Evolutionary conservation across 1,140 invertebrate genomes (phyloP), one percentile per base, ranked within the genome.

Genomic region (Anadara kagoshimensis): DNA sequence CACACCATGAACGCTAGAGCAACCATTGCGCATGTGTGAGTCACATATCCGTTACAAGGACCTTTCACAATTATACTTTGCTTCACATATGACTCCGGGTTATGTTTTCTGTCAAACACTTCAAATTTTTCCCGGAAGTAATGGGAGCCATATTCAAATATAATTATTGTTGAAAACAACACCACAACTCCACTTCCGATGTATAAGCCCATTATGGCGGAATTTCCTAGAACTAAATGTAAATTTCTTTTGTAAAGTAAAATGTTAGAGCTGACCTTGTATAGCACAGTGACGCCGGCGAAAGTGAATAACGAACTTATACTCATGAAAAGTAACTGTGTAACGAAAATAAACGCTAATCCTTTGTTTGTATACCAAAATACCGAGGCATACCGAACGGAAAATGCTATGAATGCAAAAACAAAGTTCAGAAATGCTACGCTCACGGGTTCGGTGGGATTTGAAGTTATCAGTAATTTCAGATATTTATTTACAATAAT

Each of bases 351-450:
- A 22, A 74, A 63, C 3, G 78, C 81, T 18, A 85, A 69, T 1
- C 69, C 56, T 47, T 83, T 84, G 66, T 84, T 83, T 8, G 85
- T 86, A 73, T 80, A 85, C 85, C 85, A 86, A 75, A 85, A 86
- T 16, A 85, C 83, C 36, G 84, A 73, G 11, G 85, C 76, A 69
- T 85, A 86, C 10, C 85, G 59, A 5, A 84, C 64, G 36, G 76
- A 49, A 67, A 81, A 83, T 14, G 78, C 62, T 5, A 78, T 24
- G 16, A 86, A 69, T 12, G 81, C 83, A 10, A 77, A 68, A n/a
- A 68, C 74, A 68, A 85, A 86, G 66, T 83, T 81, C 65, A 84
- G 56, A 69, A 83, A 86, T 36, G 80, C 78, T 24, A 79, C 61
- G 56, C 75, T 71, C 11, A 84, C 44, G 20, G 64, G 62, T 51